These are phyloP conservation scores for Prolemur simus DNA, from an alignment of 2,113 vertebrate genomes.

Conservation along the genomic window DNA sequence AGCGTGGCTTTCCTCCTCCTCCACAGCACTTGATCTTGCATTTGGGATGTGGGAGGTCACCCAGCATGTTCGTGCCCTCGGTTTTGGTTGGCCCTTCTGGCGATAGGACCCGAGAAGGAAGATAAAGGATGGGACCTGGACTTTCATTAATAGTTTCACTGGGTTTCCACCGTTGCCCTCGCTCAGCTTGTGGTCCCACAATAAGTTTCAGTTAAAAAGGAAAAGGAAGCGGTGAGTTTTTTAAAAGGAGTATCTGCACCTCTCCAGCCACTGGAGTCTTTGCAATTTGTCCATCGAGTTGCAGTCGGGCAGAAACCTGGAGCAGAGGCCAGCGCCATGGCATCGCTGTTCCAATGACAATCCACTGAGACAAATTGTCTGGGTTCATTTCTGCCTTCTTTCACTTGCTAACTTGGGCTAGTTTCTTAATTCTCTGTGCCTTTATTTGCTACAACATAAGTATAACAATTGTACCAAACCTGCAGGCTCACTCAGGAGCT, in stretches of 20 bases:
- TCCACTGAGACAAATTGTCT: rapidly evolving
- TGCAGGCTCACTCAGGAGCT: rapidly evolving
- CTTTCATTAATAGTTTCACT: slow-evolving; percentile 36
- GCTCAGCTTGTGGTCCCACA: slow-evolving; percentile 8
- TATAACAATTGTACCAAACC: rapidly evolving
- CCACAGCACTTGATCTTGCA: slow-evolving; percentile 61
- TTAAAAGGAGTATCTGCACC: neutral
- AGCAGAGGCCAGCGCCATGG: rapidly evolving
- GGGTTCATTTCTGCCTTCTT: neutral
- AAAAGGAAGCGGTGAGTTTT: neutral
- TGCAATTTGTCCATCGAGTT: rapidly evolving
- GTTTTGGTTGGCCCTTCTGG: neutral
- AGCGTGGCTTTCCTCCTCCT: slow-evolving; percentile 43
- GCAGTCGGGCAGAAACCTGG: rapidly evolving
- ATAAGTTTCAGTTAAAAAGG: neutral
- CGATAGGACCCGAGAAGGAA: slow-evolving; percentile 32
- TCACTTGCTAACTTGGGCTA: rapidly evolving
- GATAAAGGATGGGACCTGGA: neutral
- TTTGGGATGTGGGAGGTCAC: slow-evolving; percentile 38
- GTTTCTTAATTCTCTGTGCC: neutral
- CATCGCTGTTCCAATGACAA: rapidly evolving
- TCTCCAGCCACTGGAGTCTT: neutral
- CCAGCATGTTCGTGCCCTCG: slow-evolving; percentile 25
- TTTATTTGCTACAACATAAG: neutral
- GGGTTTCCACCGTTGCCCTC: neutral